A percentile compares a stretch with the other conserved stretches of the same genome.
phyloP scores from a whole-genome alignment of 1,140 invertebrate genomes.

The Paralvinella palmiformis region DNA sequence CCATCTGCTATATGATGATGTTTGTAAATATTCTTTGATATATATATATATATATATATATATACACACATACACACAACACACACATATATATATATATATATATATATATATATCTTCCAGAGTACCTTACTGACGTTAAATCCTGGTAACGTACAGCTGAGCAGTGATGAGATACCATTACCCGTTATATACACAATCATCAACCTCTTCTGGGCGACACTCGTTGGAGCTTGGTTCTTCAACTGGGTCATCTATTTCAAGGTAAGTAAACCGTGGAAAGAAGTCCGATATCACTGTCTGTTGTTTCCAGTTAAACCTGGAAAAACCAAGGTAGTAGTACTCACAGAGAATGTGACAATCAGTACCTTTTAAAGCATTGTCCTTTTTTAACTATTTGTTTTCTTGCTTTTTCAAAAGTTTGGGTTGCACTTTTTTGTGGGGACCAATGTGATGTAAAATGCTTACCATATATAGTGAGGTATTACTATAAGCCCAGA shows the following conservation, averaged over 20 bases:
- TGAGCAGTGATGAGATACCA: neutral
- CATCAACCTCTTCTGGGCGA: conserved; percentile 1
- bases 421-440: no score
- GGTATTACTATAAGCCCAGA: no score
- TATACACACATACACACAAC: neutral
- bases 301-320: no score
- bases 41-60: neutral
- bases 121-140: conserved; percentile 1
- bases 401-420: no score
- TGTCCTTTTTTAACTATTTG: no score
- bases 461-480: no score
- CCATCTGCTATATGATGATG: neutral
- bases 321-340: no score
- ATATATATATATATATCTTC: neutral
- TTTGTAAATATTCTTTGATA: neutral
- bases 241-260: conserved; percentile 14
- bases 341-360: no score
- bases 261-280: conserved; percentile 1
- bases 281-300: no score
- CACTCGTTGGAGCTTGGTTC: conserved; percentile 1
- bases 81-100: neutral
- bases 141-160: conserved; percentile 5
- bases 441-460: no score
- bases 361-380: no score
- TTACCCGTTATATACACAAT: conserved; percentile 2